phyloP scores from a whole-genome alignment of 2,113 vertebrate genomes.

The Tretioscincus oriximinensis region DNA sequence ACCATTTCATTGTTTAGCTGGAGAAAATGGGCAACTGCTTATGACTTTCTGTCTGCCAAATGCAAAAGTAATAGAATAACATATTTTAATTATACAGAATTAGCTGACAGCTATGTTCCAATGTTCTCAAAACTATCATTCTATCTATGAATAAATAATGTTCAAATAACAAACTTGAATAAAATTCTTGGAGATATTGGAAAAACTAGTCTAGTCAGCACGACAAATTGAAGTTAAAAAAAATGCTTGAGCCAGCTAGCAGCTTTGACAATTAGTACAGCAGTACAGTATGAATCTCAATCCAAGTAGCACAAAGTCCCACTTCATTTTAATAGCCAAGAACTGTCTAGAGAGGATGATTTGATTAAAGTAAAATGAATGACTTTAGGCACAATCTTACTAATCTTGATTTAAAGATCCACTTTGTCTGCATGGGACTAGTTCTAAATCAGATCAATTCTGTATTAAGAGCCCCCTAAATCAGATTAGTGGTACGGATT shows the following conservation, averaged over 20 bases:
- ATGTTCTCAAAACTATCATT: background rate
- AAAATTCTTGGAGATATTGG: background rate
- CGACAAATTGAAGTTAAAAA: background rate
- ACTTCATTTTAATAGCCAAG: background rate
- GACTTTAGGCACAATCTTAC: too few species aligned
- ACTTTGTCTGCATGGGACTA: too few species aligned
- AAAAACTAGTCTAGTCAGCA: background rate
- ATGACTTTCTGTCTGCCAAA: rapidly evolving
- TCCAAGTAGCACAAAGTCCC: background rate
- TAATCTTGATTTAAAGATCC: too few species aligned
- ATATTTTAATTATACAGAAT: constrained; percentile 20
- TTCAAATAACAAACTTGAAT: background rate
- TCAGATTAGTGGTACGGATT: too few species aligned
- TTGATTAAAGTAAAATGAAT: too few species aligned
- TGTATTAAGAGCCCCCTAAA: too few species aligned
- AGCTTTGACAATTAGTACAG: background rate
- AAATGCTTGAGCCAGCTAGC: background rate
- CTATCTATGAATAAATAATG: background rate
- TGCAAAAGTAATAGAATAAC: background rate
- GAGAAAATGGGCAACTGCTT: constrained; percentile 14
- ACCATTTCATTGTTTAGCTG: constrained; percentile 40
- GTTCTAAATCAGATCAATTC: too few species aligned
- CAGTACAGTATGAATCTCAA: background rate
- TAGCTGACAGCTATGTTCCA: background rate
- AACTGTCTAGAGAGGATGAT: background rate